phyloP scores from a whole-genome alignment of 2,113 vertebrate species.

The Dicentrarchus labrax region DNA sequence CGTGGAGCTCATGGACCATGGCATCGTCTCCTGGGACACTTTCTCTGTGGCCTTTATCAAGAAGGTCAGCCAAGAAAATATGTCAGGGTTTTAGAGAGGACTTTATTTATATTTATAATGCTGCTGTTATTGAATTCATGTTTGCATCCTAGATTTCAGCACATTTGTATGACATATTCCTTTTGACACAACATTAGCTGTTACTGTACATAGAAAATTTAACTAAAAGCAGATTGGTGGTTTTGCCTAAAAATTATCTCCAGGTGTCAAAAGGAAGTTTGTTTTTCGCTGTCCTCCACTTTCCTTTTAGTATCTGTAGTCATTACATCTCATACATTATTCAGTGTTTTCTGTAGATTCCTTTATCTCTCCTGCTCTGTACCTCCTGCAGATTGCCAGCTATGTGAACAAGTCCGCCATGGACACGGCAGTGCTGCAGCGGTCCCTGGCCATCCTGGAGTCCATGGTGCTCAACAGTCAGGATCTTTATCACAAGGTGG shows the following conservation, averaged over 20 bases:
- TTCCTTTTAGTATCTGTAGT: background rate
- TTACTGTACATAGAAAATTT: background rate
- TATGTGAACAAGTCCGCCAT: conserved; percentile 96
- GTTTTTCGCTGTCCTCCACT: background rate
- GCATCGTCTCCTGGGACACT: conserved; percentile 98
- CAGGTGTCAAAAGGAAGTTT: background rate
- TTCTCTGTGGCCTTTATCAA: conserved; percentile 99
- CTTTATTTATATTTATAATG: background rate
- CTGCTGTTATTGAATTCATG: background rate
- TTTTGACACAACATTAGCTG: background rate
- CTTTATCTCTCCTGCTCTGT: background rate
- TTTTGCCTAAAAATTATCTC: background rate
- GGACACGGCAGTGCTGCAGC: conserved; percentile 94
- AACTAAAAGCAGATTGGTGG: background rate
- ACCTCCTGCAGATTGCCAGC: conserved; percentile 90
- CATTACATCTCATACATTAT: background rate
- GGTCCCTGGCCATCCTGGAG: conserved; percentile 96
- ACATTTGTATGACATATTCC: background rate
- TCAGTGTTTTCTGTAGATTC: background rate
- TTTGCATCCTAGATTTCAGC: background rate
- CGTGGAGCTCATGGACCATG: conserved; percentile 99
- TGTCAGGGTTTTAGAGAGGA: background rate
- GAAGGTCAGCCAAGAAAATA: conserved; percentile 87
- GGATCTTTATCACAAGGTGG: conserved; percentile 98
- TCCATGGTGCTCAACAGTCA: conserved; percentile 99